Base-by-base conservation (phyloP, 2,113 vertebrate genomes). In the Amphiprion percula region DNA sequence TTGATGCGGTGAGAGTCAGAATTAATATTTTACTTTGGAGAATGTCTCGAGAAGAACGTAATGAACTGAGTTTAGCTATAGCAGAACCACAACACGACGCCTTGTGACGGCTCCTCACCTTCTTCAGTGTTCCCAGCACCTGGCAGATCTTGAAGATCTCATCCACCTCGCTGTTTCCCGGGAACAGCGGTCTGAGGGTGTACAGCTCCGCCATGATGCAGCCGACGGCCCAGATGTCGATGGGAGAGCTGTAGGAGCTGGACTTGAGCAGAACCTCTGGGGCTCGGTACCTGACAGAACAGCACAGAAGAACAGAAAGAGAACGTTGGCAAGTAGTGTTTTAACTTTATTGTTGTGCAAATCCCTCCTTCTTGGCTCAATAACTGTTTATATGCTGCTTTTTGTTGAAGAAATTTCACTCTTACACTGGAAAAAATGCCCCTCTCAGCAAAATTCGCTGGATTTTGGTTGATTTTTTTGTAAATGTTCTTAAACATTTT, bases 121-220 rank as follows among this genome's bases (percentile, higher is more conserved):
- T 98, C 86, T 95, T 98, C 17, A 97, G 96, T 11, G 97, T 97
- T 67, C 97, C 97, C 81, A 99, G 93, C 14, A 99, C 97, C 92
- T 98, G 97, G 90, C 97, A 99, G 86, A 99, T 98, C 92, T 97
- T 99, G 90, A 99, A 98, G 88, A 99, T 97, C 92, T 99, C 96
- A 76, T 99, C 97, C 47, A 98, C 96, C 87, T 99, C 97, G 5
- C 97, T 98, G 79, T 97, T 97, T 37, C 97, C 97, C 30, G 97
- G 97, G 80, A 99, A 99, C 68, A 99, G 96, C 0, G 97, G 97
- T 19, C 96, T 92, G 19, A 99, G 87, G 0, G 96, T 98, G 71
- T 98, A 98, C 0, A 99, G 87, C 61, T 99, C 97, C 2, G 97
- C 97, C 97, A 98, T 98, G 74, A 99, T 99, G 81, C 97, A 98